phyloP scores from a whole-genome alignment of 2,888 invertebrate genomes.

The Drosophila niveifrons region DNA sequence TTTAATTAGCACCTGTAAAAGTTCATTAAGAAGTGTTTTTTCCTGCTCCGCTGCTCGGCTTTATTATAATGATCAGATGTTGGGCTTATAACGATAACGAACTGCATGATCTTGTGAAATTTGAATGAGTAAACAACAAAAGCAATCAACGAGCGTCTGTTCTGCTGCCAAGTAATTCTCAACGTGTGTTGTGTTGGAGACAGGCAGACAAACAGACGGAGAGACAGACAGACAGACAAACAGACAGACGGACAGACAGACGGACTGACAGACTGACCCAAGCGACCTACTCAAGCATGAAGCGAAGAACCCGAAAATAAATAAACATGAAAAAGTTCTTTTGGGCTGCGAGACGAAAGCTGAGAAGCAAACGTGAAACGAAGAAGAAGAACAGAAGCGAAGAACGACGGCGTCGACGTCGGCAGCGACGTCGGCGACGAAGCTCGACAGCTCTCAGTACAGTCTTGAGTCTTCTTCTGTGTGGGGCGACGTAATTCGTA shows the following conservation, averaged over 20 bases:
- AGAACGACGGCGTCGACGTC: not conserved
- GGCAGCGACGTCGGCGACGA: too few species aligned
- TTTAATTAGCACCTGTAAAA: constrained; percentile 20
- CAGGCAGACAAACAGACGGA: constrained; percentile 1
- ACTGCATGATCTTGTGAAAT: constrained; percentile 55
- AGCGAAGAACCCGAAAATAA: constrained; percentile 61
- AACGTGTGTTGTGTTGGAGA: constrained; percentile 9
- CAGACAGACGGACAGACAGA: not conserved
- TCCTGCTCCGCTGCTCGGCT: constrained; percentile 3
- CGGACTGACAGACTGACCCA: constrained; percentile 13
- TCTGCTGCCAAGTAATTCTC: constrained; percentile 21
- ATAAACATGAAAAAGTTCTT: constrained; percentile 47
- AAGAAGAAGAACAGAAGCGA: not conserved
- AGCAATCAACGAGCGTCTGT: constrained; percentile 33
- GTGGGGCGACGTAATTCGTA: constrained; percentile 43
- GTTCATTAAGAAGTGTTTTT: constrained; percentile 22
- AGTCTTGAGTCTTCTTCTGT: constrained; percentile 8
- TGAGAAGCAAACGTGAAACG: not conserved
- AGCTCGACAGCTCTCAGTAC: constrained; percentile 5
- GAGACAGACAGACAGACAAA: not conserved
- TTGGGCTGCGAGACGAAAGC: not conserved
- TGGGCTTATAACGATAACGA: constrained; percentile 22
- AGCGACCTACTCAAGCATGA: constrained; percentile 70
- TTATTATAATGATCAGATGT: constrained; percentile 19
- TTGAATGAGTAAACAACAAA: constrained; percentile 26